Evolutionary conservation across 2,113 vertebrate genomes (phyloP), one percentile per base, ranked within the genome.

Genomic region (human (Homo sapiens)): DNA sequence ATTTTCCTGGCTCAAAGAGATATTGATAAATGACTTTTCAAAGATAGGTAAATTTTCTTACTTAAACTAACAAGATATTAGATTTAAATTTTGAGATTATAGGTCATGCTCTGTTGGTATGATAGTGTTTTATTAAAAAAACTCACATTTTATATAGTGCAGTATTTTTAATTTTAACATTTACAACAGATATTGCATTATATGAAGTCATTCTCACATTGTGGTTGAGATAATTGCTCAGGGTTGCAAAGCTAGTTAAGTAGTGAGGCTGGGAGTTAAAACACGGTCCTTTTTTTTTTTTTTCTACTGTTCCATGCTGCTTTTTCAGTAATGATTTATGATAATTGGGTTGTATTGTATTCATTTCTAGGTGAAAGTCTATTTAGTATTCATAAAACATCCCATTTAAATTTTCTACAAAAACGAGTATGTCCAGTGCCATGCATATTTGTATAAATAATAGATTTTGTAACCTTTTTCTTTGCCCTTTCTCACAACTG

Each of bases 381-480:
- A 38, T 30, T 92, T 97, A 90, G 43, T 30, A 92, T 95, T 88
- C 84, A 96, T 73, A 96, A 96, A 91, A 70, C 50, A 89, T 70
- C 40, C 55, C 55, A 85, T 92, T 92, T 95, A 93, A 93, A 89
- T 96, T 96, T 92, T 7, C 55, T 76, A 52, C 12, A 72, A 48
- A 94, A 96, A 73, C 82, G 64, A 93, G 1, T 80, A 79, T 70
- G n/a, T 70, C 81, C 55, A 57, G 73, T 66, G 30, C 66, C 73
- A 87, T 40, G 40, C 45, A 59, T 93, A 79, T 96, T 93, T 95
- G 55, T 88, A 10, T 70, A 95, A 90, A 91, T 68, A 95, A 96
- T 86, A 88, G 30, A 86, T 94, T 90, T 94, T 73, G 94, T n/a
- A 94, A 95, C 45, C 38, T 90, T 96, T 90, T 66, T 55, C 17